These are phyloP conservation scores for Caenorhabditis macrosperma DNA, from an alignment of 2,888 invertebrate species.

Conservation along the genomic window DNA sequence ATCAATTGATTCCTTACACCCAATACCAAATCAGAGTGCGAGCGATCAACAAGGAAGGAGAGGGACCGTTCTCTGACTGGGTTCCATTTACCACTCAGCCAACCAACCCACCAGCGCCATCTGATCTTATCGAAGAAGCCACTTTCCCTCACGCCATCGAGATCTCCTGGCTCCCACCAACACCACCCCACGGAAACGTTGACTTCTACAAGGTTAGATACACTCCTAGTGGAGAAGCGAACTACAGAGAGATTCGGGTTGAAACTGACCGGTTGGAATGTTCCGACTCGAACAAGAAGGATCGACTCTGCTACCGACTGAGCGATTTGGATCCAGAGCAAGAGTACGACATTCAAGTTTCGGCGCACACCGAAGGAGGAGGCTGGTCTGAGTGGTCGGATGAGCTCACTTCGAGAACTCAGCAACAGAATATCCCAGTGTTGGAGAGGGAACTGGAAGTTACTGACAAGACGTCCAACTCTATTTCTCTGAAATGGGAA, in stretches of 20 bases:
- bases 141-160: slow-evolving; percentile 78
- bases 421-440: slow-evolving; percentile 79
- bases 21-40: slow-evolving; percentile 78
- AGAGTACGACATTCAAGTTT: slow-evolving; percentile 78
- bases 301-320: slow-evolving; percentile 80
- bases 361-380: slow-evolving; percentile 79
- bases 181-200: slow-evolving; percentile 79
- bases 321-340: slow-evolving; percentile 79
- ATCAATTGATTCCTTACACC: slow-evolving; percentile 78
- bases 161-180: slow-evolving; percentile 79
- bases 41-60: slow-evolving; percentile 77
- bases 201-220: slow-evolving; percentile 80
- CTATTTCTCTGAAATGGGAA: slow-evolving; percentile 78
- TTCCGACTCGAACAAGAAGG: slow-evolving; percentile 74
- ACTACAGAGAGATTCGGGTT: slow-evolving; percentile 78
- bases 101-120: slow-evolving; percentile 76
- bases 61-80: slow-evolving; percentile 79
- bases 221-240: slow-evolving; percentile 72
- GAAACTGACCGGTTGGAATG: slow-evolving; percentile 77
- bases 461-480: slow-evolving; percentile 76
- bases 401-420: slow-evolving; percentile 73
- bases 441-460: slow-evolving; percentile 76
- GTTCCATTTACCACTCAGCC: slow-evolving; percentile 76
- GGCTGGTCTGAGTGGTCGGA: slow-evolving; percentile 80
- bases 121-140: slow-evolving; percentile 77